These are phyloP conservation scores for Lepidonotus clava DNA, from an alignment of 2,888 invertebrate genomes.

Conservation along the genomic window DNA sequence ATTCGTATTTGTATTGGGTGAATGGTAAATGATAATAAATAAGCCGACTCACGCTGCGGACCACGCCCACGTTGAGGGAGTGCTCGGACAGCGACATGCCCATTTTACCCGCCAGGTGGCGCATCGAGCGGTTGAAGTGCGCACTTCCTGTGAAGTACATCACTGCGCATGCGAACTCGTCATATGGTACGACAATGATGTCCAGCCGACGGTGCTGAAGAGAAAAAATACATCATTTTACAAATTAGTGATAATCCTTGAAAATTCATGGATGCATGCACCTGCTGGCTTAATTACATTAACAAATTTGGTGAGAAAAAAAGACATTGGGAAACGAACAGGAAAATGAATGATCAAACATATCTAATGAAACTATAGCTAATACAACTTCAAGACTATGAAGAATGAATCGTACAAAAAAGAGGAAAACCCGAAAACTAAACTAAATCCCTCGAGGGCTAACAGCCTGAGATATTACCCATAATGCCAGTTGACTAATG, in stretches of 20 bases:
- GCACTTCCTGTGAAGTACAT: slow-evolving; percentile 83
- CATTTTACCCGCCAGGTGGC: slow-evolving; percentile 81
- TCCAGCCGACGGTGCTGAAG: slow-evolving; percentile 81
- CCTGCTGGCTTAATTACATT: neutral
- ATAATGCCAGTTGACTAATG: too few relatives aligned
- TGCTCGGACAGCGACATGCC: slow-evolving; percentile 82
- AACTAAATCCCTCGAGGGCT: too few relatives aligned
- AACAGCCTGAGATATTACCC: too few relatives aligned
- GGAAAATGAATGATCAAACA: too few relatives aligned
- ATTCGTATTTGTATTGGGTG: too few relatives aligned
- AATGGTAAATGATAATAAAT: too few relatives aligned
- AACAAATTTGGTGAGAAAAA: neutral
- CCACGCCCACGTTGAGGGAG: slow-evolving; percentile 80
- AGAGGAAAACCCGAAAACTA: too few relatives aligned
- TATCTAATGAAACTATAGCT: too few relatives aligned
- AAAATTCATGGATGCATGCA: neutral
- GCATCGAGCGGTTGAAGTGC: slow-evolving; percentile 82
- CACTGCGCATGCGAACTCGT: slow-evolving; percentile 81
- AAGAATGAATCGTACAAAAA: too few relatives aligned
- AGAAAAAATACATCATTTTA: slow-evolving; percentile 8
- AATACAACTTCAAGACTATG: too few relatives aligned
- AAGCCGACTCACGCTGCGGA: slow-evolving; percentile 82
- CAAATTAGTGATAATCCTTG: neutral
- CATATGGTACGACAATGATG: slow-evolving; percentile 81
- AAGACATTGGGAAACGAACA: too few relatives aligned